phyloP scores from a whole-genome alignment of 2,113 vertebrate species.

The Laticauda laticaudata region DNA sequence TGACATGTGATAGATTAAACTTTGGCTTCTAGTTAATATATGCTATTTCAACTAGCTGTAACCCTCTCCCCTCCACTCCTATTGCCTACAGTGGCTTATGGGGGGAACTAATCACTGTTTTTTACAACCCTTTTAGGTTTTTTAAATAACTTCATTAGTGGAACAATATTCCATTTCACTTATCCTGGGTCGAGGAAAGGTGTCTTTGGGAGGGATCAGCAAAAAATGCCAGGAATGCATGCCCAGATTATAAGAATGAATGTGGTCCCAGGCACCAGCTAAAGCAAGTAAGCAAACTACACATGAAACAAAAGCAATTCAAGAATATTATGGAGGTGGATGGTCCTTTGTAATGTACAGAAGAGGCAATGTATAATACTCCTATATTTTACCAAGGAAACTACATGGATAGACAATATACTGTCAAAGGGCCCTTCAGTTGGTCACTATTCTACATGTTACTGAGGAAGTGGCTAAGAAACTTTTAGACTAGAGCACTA shows the following conservation, averaged over 20 bases:
- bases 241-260: not conserved
- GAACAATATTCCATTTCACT: not conserved
- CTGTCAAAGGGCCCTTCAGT: not conserved
- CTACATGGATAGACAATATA: not conserved
- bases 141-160: not conserved
- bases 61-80: not conserved
- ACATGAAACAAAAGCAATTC: not conserved
- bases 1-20: not conserved
- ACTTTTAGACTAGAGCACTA: not conserved
- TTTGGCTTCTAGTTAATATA: not conserved
- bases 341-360: not conserved
- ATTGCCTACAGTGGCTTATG: not conserved
- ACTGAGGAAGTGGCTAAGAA: not conserved
- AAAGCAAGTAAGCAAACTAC: not conserved
- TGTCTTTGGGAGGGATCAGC: not conserved
- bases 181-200: not conserved
- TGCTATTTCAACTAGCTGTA: not conserved
- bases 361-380: not conserved
- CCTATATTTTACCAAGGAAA: not conserved
- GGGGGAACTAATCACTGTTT: not conserved
- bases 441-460: not conserved
- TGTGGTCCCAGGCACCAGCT: not conserved
- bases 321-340: not conserved
- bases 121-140: not conserved
- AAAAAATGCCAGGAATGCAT: not conserved